These are phyloP conservation scores for Dendrolimus houi DNA, from an alignment of 2,888 invertebrate genomes.

Conservation along the genomic window DNA sequence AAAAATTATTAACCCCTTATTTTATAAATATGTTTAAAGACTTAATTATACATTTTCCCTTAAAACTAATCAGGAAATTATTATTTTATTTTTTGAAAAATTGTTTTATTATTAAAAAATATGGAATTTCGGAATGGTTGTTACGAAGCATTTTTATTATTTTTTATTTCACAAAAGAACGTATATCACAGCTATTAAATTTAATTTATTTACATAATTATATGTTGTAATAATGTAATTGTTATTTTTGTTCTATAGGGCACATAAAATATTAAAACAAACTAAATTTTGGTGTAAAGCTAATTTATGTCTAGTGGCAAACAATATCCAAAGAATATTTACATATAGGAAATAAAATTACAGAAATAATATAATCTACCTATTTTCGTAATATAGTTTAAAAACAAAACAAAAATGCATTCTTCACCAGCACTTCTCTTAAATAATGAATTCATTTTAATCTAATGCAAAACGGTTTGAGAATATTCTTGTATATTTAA, in stretches of 20 bases:
- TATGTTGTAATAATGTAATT: slow-evolving; percentile 15
- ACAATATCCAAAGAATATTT: slow-evolving; percentile 28
- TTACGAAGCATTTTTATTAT: slow-evolving; percentile 32
- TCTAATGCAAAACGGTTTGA: background rate
- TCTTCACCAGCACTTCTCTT: slow-evolving; percentile 7
- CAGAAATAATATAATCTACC: slow-evolving; percentile 23
- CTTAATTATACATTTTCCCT: slow-evolving; percentile 37
- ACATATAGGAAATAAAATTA: slow-evolving; percentile 16
- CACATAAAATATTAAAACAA: slow-evolving; percentile 30
- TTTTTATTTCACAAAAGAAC: slow-evolving; percentile 35
- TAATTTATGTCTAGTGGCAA: slow-evolving; percentile 67
- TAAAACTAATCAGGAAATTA: slow-evolving; percentile 60
- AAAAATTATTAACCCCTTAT: slow-evolving; percentile 8
- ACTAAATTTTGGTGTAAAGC: slow-evolving; percentile 73
- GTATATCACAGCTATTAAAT: slow-evolving; percentile 71
- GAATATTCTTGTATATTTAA: background rate
- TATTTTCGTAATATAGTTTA: slow-evolving; percentile 7
- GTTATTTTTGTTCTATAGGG: slow-evolving; percentile 26
- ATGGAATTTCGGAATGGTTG: slow-evolving; percentile 17
- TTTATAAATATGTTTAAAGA: slow-evolving; percentile 35
- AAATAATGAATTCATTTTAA: slow-evolving; percentile 14
- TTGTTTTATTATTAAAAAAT: slow-evolving; percentile 14
- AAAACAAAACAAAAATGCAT: slow-evolving; percentile 5
- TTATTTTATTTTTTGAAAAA: slow-evolving; percentile 11
- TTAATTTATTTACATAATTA: slow-evolving; percentile 49